Percentiles rank a stretch among this genome's conserved stretches.
These are phyloP conservation scores for Eulimnadia texana DNA, from an alignment of 1,140 invertebrate species.

Conservation along the genomic window DNA sequence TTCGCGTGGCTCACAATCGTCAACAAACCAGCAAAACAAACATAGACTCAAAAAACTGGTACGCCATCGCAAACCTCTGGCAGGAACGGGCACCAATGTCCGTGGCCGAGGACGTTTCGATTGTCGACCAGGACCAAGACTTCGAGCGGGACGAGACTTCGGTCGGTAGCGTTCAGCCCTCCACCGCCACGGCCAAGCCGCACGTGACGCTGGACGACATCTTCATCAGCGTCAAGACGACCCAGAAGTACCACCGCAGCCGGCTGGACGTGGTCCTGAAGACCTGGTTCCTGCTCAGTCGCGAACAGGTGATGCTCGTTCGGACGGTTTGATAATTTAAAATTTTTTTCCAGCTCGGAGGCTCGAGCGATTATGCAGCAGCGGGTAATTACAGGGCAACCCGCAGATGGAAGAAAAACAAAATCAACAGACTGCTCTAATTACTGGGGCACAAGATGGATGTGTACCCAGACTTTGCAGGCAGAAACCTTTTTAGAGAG, in stretches of 20 bases:
- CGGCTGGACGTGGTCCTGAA: slow-evolving; percentile 72
- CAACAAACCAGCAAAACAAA: not conserved
- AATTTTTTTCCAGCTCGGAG: no score
- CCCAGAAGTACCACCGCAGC: slow-evolving; percentile 65
- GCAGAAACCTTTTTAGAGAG: not conserved
- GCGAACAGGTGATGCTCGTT: slow-evolving; percentile 82
- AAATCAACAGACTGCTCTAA: not conserved
- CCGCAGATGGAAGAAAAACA: not conserved
- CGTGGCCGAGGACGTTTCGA: slow-evolving; percentile 5
- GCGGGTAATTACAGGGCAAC: no score
- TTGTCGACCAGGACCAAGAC: not conserved
- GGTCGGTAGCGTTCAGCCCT: slow-evolving; percentile 22
- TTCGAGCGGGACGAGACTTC: not conserved
- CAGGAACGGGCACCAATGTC: slow-evolving; percentile 22
- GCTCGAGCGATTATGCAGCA: no score
- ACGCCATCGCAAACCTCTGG: slow-evolving; percentile 15
- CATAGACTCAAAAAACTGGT: not conserved
- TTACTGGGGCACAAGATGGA: not conserved
- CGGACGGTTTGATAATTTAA: not conserved
- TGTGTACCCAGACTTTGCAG: not conserved
- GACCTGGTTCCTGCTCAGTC: slow-evolving; percentile 84
- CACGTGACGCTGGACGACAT: slow-evolving; percentile 62
- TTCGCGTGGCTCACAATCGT: not conserved
- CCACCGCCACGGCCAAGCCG: slow-evolving; percentile 44
- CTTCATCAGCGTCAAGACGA: slow-evolving; percentile 90